phyloP scores from a whole-genome alignment of 2,113 vertebrate species.

The Macaca nemestrina region DNA sequence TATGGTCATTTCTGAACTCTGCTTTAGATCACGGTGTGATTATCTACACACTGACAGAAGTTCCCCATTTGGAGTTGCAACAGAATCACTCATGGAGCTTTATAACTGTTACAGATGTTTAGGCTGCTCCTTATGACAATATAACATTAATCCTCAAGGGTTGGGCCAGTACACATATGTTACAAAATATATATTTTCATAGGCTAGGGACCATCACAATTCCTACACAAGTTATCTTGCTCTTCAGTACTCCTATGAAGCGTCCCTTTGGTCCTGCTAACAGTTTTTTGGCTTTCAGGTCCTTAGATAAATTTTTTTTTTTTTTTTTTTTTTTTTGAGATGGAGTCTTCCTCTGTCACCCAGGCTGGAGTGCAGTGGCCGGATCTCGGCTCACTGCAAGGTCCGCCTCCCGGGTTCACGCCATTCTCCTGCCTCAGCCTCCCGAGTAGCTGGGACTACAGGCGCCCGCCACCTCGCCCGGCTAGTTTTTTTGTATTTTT shows the following conservation, averaged over 20 bases:
- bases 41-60: background rate
- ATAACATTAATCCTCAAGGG: background rate
- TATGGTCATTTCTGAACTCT: background rate
- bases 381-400: no score
- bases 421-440: no score
- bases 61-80: background rate
- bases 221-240: background rate
- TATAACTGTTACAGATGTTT: background rate
- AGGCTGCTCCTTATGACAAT: background rate
- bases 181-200: background rate
- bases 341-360: no score
- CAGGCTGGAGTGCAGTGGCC: no score
- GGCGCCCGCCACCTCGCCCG: no score
- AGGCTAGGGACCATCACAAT: background rate
- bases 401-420: no score
- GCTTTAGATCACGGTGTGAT: background rate
- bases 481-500: no score
- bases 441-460: no score
- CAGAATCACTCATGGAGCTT: background rate
- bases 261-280: background rate
- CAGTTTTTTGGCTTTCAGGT: background rate
- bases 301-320: background rate
- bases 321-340: no score
- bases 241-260: background rate
- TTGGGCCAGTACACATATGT: background rate